Percentiles rank a stretch among this genome's conserved stretches.
These are phyloP conservation scores for Pemphigus obesinymphae DNA, from an alignment of 1,140 invertebrate species.

Conservation along the genomic window DNA sequence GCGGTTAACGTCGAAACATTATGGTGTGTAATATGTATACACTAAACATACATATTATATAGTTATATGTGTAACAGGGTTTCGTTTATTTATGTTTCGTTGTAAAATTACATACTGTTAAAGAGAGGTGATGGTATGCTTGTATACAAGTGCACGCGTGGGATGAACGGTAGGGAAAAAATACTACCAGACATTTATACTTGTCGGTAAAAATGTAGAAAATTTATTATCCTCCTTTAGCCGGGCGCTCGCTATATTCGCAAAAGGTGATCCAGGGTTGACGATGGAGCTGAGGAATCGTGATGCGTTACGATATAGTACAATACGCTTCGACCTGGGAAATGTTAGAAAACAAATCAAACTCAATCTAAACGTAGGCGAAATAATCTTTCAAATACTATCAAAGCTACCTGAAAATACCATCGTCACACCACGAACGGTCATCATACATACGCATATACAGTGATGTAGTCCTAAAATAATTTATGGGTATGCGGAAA, in stretches of 20 bases:
- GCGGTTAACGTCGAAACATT: background rate
- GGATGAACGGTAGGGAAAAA: background rate
- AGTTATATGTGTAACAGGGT: background rate
- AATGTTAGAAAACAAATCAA: constrained; percentile 24
- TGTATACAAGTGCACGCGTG: background rate
- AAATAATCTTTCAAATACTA: background rate
- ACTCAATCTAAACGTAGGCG: constrained; percentile 3
- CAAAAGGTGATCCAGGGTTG: background rate
- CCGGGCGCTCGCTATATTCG: background rate
- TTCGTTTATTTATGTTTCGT: constrained; percentile 32
- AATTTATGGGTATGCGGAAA: no score
- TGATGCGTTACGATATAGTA: background rate
- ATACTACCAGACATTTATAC: constrained; percentile 15
- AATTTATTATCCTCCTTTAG: constrained; percentile 1
- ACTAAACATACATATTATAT: background rate
- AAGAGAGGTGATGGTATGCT: background rate
- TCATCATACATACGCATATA: background rate
- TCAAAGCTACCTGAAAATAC: background rate
- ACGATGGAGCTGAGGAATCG: background rate
- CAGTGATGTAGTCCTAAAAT: no score
- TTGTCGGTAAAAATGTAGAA: constrained; percentile 26
- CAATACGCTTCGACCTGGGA: background rate
- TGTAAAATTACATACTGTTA: constrained; percentile 12
- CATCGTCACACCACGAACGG: background rate
- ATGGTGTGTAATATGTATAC: background rate